Percentiles rank a stretch among this genome's conserved stretches.
These are phyloP conservation scores for Ambastaia sidthimunki DNA, from an alignment of 2,797 vertebrate genomes.

Conservation along the genomic window DNA sequence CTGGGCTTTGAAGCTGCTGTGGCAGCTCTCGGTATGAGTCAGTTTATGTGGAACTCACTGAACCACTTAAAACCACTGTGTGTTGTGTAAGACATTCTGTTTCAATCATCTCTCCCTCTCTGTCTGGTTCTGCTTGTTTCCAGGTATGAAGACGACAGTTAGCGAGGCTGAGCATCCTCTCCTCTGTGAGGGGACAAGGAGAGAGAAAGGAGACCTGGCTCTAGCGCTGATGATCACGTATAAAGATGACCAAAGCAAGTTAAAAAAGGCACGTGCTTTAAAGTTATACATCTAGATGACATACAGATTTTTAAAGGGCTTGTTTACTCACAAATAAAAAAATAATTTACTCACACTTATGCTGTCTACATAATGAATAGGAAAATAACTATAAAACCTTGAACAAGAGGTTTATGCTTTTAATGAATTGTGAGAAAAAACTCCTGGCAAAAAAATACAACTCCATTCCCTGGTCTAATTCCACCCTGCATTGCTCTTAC, in stretches of 20 bases:
- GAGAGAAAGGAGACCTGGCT: conserved; percentile 95
- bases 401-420: too few relatives aligned
- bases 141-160: conserved; percentile 99
- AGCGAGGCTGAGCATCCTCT: conserved; percentile 98
- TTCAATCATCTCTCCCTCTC: background rate
- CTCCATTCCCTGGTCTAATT: too few relatives aligned
- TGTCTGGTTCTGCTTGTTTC: background rate
- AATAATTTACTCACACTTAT: too few relatives aligned
- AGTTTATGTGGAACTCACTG: background rate
- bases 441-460: too few relatives aligned
- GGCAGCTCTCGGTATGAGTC: conserved; percentile 89
- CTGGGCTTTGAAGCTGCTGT: conserved; percentile 98
- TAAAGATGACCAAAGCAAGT: conserved; percentile 97
- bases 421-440: too few relatives aligned
- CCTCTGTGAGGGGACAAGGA: conserved; percentile 94
- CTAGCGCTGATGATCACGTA: conserved; percentile 96
- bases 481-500: background rate
- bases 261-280: conserved; percentile 87
- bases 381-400: too few relatives aligned
- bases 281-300: background rate
- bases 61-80: background rate
- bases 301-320: too few relatives aligned
- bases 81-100: background rate
- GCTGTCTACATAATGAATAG: too few relatives aligned
- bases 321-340: too few relatives aligned